Percentiles rank a stretch among this genome's conserved stretches.
Conservation (phyloP, 2,113 vertebrate genomes). For the Rousettus leschenaultii region DNA sequence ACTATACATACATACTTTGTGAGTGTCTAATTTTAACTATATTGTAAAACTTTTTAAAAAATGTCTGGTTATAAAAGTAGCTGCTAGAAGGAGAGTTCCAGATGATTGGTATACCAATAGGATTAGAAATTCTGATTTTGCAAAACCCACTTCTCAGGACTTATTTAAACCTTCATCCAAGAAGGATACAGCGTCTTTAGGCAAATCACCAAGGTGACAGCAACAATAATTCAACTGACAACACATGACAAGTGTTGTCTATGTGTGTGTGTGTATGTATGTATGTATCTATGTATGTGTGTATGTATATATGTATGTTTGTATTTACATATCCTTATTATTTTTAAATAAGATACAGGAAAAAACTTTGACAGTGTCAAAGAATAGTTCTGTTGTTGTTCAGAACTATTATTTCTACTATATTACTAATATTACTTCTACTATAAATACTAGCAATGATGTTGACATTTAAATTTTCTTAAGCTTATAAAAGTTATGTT, state of each 20-base stretch:
- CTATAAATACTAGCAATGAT: background rate
- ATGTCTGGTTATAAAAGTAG: background rate
- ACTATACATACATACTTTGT: background rate
- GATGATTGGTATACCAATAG: background rate
- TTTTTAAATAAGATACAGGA: background rate
- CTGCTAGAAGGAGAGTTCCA: background rate
- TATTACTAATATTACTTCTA: background rate
- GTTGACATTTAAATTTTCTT: background rate
- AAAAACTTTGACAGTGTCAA: background rate
- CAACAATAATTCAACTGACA: background rate
- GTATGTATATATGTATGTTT: background rate
- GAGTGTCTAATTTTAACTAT: background rate
- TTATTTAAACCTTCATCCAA: background rate
- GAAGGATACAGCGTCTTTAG: background rate
- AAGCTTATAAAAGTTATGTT: background rate
- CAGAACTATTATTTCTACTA: background rate
- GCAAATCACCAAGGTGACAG: background rate
- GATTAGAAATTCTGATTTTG: background rate
- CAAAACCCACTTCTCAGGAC: background rate
- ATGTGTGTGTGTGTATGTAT: rapidly evolving
- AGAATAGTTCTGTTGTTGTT: background rate
- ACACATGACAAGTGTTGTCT: background rate
- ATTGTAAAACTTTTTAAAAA: background rate
- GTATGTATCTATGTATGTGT: rapidly evolving
- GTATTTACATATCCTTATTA: background rate